Base-by-base conservation (phyloP, 2,113 vertebrate species). In the Ictalurus furcatus region DNA sequence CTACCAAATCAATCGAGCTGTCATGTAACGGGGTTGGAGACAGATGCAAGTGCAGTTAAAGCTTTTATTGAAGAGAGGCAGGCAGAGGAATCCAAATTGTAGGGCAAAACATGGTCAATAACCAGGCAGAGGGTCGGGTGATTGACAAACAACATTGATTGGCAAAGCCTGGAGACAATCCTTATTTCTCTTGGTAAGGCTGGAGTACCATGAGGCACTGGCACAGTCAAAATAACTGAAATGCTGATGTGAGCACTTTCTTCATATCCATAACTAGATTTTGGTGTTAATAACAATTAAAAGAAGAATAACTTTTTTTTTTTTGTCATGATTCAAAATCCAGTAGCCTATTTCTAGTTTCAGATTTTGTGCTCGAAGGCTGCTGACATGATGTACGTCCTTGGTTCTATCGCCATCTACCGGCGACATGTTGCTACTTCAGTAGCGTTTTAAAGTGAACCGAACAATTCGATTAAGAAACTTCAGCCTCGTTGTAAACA, bases 381-480 rank as follows among this genome's bases (percentile, higher is more conserved):
- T 56, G 6, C 6, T 80, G 78, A 80, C 52, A 83, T 37, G 3
- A 30, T 59, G n/a, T 13, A 59, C 4, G 4, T 61, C 11, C 34
- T 23, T 13, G 80, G 30, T 83, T 81, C 28, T 81, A 34, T 56
- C 52, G n/a, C 80, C 80, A 61, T 83, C 80, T 83, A 37, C 30
- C 56, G 56, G 56, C 11, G 9, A 37, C 17, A 25, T 13, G 0
- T 4, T 25, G n/a, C 23, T 83, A 83, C 56, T 59, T 17, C 79
- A 80, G 14, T 17, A n/a, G 12, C 9, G 11, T 44, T 76, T 76
- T 12, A 52, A 48, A 7, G 6, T 48, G 44, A 48, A 48, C 44
- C 6, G 44, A 48, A 48, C 23, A 28, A 13, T 44, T 73, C n/a
- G 4, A 30, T n/a, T 34, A 3, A 14, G 14, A 19, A 12, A 28